phyloP scores from a whole-genome alignment of 37 sponge, comb jelly and placozoan genomes.

The Petrosia ficiformis region DNA sequence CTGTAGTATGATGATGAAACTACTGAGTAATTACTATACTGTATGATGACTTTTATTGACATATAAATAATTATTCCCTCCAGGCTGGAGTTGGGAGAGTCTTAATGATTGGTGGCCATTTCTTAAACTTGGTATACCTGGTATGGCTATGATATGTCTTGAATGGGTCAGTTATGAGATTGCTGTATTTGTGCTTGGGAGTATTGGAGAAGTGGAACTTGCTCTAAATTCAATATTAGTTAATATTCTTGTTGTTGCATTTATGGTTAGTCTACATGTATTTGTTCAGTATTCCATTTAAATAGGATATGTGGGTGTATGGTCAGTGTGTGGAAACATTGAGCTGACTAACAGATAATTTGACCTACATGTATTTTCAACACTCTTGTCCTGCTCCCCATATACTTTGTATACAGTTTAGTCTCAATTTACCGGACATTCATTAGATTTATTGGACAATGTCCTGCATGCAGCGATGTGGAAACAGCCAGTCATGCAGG shows the following conservation, averaged over 20 bases:
- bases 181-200: slow-evolving; percentile 30
- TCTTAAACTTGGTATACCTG: slow-evolving; percentile 30
- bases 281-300: not conserved
- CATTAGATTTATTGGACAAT: too few species aligned
- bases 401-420: too few species aligned
- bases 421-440: too few species aligned
- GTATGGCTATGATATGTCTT: slow-evolving; percentile 10
- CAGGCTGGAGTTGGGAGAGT: slow-evolving; percentile 42
- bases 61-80: not conserved
- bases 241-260: slow-evolving; percentile 16
- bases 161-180: slow-evolving; percentile 46
- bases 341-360: not conserved
- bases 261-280: slow-evolving; percentile 35
- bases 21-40: too few species aligned
- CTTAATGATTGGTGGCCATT: slow-evolving; percentile 33
- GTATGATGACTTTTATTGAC: not conserved
- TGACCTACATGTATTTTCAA: not conserved
- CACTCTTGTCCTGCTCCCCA: too few species aligned
- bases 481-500: too few species aligned
- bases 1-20: too few species aligned
- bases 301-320: not conserved
- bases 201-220: slow-evolving; percentile 14
- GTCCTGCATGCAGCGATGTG: too few species aligned
- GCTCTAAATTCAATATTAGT: slow-evolving; percentile 29
- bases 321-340: not conserved